Percentiles rank a stretch among this genome's conserved stretches.
These are phyloP conservation scores for Heterochromis multidens DNA, from an alignment of 2,113 vertebrate genomes.

Conservation along the genomic window DNA sequence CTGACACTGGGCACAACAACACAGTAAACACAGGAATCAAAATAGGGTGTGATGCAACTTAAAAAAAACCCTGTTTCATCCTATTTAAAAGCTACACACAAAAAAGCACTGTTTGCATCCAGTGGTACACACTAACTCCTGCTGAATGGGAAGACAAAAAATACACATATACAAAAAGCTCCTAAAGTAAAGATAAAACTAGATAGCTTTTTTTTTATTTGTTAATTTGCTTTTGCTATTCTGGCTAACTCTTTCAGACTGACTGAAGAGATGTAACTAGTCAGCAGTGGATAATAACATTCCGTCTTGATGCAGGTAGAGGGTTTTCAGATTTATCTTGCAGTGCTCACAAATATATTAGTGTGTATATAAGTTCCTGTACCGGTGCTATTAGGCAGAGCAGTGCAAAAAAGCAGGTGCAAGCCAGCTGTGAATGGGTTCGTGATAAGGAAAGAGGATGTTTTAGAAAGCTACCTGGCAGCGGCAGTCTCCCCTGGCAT, in stretches of 20 bases:
- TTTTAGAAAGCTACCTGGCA: constrained; percentile 57
- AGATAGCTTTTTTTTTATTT: background rate
- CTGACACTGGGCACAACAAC: background rate
- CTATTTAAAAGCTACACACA: background rate
- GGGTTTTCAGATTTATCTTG: background rate
- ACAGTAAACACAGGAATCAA: background rate
- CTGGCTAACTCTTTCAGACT: background rate
- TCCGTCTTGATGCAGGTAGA: background rate
- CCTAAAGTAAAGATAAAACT: background rate
- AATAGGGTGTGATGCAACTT: background rate
- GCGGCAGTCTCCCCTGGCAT: constrained; percentile 47
- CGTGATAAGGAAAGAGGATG: constrained; percentile 33
- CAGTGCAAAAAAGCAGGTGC: constrained; percentile 45
- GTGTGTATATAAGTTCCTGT: background rate
- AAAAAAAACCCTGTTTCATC: background rate
- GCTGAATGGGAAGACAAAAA: background rate
- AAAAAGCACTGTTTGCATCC: background rate
- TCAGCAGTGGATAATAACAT: background rate
- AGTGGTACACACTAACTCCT: background rate
- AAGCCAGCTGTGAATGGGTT: constrained; percentile 54
- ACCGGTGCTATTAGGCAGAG: background rate
- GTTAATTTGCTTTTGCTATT: background rate
- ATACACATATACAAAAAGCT: background rate
- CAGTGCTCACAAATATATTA: background rate
- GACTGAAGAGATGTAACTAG: background rate